Percentiles rank a stretch among this genome's conserved stretches.
Conservation (phyloP, 2,113 vertebrate species). For the Gila orcuttii region DNA sequence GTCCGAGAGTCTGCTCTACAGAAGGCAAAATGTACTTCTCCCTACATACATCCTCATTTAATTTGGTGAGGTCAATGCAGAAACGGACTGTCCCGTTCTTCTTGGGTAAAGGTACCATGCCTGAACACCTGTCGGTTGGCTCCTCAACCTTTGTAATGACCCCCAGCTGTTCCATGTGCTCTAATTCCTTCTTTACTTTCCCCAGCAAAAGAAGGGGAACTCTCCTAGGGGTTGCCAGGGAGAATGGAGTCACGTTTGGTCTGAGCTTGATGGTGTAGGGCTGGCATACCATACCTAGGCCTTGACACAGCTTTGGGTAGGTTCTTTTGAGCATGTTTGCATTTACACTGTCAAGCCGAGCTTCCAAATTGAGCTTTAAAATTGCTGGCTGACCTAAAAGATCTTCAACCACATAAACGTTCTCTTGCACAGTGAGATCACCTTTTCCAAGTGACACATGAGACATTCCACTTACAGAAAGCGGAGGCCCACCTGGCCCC, state of each 20-base stretch:
- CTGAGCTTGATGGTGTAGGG: not conserved
- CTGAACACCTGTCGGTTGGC: too few relatives aligned
- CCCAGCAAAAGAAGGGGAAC: not conserved
- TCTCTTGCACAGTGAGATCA: not conserved
- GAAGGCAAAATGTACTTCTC: too few relatives aligned
- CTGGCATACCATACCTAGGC: not conserved
- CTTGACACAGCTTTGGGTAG: not conserved
- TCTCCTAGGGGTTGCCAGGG: not conserved
- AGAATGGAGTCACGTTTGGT: not conserved
- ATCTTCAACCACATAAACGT: not conserved
- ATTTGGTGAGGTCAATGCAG: too few relatives aligned
- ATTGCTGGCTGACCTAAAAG: not conserved
- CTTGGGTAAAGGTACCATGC: too few relatives aligned
- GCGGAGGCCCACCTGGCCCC: not conserved
- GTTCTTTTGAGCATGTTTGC: not conserved
- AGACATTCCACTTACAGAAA: not conserved
- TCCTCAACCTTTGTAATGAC: too few relatives aligned
- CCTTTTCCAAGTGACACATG: not conserved
- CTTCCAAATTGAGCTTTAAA: not conserved
- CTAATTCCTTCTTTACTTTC: not conserved
- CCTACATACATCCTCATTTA: too few relatives aligned
- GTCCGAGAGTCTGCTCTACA: too few relatives aligned
- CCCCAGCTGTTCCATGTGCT: too few relatives aligned
- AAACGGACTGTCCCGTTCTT: too few relatives aligned
- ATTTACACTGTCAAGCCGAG: not conserved